Percentiles rank a stretch among this genome's conserved stretches.
phyloP scores from a whole-genome alignment of 2,113 vertebrate species.

The Sporophila hypoxantha region DNA sequence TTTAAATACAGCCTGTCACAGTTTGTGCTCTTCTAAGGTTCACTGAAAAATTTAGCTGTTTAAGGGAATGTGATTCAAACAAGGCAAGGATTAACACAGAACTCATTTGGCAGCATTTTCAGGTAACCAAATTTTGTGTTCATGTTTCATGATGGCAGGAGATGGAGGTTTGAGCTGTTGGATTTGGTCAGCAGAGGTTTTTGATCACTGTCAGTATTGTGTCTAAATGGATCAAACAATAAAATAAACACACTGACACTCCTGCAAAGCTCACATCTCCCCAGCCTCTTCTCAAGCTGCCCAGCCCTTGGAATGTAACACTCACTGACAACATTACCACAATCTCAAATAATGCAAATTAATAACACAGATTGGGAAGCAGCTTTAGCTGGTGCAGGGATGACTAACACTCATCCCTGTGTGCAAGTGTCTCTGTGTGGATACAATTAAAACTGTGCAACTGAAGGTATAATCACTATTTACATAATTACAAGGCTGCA shows the following conservation, averaged over 20 bases:
- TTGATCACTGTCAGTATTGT: background rate
- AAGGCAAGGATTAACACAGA: background rate
- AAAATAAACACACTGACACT: background rate
- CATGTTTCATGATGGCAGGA: accelerated
- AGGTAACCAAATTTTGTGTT: background rate
- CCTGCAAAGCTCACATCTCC: background rate
- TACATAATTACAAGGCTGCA: background rate
- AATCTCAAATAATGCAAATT: background rate
- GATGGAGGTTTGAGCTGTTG: background rate
- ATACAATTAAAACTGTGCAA: background rate
- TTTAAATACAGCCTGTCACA: background rate
- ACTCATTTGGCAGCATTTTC: background rate
- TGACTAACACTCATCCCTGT: background rate
- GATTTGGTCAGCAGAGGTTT: background rate
- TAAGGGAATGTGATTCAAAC: background rate
- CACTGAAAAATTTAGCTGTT: background rate
- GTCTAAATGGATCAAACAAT: background rate
- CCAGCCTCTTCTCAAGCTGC: background rate
- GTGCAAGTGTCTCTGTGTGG: background rate
- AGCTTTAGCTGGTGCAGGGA: background rate
- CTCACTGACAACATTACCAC: background rate
- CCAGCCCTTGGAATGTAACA: background rate
- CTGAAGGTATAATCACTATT: background rate
- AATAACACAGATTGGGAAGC: background rate
- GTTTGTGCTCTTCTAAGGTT: background rate